phyloP scores from a whole-genome alignment of 2,113 vertebrate genomes.

The Peromyscus californicus region DNA sequence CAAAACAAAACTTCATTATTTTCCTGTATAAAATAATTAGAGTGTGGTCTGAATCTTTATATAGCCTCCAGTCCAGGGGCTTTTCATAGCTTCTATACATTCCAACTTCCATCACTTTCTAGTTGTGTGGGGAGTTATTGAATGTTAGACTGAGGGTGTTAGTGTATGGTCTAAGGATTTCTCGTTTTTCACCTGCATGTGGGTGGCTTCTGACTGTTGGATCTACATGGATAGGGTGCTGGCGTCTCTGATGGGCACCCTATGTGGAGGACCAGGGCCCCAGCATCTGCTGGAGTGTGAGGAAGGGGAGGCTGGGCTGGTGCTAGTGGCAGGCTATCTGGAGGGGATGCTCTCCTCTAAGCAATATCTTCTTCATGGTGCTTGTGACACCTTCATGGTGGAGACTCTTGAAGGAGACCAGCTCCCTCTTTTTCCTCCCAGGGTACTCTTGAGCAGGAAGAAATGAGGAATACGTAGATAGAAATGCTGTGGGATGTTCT shows the following conservation, averaged over 20 bases:
- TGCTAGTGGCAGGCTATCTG: neutral
- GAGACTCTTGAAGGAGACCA: too few relatives aligned
- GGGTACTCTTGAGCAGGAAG: too few relatives aligned
- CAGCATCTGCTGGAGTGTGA: neutral
- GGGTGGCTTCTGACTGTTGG: neutral
- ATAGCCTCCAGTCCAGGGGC: neutral
- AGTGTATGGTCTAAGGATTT: neutral
- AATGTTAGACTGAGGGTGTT: neutral
- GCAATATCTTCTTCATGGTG: neutral
- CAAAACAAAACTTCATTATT: neutral
- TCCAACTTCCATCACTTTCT: neutral
- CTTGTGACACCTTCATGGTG: neutral
- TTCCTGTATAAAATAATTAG: neutral
- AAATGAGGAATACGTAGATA: too few relatives aligned
- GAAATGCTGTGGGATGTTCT: too few relatives aligned
- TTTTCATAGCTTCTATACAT: neutral
- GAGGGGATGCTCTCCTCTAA: accelerated
- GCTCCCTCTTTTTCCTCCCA: too few relatives aligned
- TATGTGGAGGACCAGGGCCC: neutral
- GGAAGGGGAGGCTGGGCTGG: too few relatives aligned
- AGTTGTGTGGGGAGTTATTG: neutral
- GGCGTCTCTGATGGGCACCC: neutral
- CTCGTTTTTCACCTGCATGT: neutral
- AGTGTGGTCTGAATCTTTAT: neutral
- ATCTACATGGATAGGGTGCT: neutral